Conservation (phyloP, 2,113 vertebrate species). For the Tricholaema leucomelas region DNA sequence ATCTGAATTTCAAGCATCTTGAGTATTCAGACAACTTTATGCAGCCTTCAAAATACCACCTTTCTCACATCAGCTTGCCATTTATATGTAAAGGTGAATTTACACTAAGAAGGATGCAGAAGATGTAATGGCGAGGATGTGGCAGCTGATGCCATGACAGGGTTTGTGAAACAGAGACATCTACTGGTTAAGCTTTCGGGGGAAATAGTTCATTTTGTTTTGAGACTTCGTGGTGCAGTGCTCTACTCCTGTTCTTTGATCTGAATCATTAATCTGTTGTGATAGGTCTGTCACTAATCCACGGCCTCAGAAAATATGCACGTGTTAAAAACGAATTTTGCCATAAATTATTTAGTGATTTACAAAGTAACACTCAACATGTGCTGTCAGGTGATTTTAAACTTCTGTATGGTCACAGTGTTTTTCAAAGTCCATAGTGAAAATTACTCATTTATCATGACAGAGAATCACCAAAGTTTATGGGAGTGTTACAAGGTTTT, state of each 20-base stretch:
- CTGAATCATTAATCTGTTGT: slow-evolving; percentile 49
- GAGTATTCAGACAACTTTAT: background rate
- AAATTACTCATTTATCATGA: slow-evolving; percentile 42
- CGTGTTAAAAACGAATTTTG: slow-evolving; percentile 38
- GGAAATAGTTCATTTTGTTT: background rate
- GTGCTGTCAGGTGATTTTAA: slow-evolving; percentile 8
- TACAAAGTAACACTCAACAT: background rate
- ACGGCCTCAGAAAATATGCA: slow-evolving; percentile 45
- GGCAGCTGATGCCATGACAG: background rate
- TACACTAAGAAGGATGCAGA: background rate
- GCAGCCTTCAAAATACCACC: background rate
- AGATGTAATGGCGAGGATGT: background rate
- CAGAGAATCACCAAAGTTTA: slow-evolving; percentile 1
- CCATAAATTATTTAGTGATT: slow-evolving; percentile 51
- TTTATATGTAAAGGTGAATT: background rate
- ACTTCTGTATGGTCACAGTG: background rate
- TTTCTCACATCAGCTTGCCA: background rate
- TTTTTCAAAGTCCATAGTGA: slow-evolving; percentile 22
- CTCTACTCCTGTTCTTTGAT: slow-evolving; percentile 27
- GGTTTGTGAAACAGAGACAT: slow-evolving; percentile 69
- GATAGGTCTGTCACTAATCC: slow-evolving; percentile 49
- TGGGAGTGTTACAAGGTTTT: background rate
- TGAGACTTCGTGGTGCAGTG: background rate
- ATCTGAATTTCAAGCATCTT: background rate
- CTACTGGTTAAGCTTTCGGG: slow-evolving; percentile 58